Evolutionary conservation across 1,140 invertebrate genomes (phyloP).

Genomic region (Homarus americanus): DNA sequence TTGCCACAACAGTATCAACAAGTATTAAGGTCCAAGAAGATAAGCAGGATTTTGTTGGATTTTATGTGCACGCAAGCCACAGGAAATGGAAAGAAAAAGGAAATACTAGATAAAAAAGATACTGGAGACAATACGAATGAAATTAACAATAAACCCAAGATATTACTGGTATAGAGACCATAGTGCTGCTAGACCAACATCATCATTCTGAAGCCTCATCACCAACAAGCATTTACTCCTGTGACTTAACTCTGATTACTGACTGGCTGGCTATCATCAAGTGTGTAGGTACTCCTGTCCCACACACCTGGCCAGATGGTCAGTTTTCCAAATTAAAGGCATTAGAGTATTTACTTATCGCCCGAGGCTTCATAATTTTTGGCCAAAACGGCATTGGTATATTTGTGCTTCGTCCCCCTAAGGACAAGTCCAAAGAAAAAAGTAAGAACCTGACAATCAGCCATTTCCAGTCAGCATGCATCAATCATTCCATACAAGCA

Average conservation of each 20-base stretch:
- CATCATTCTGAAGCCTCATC: constrained; percentile 55
- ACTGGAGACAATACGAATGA: constrained; percentile 69
- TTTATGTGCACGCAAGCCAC: constrained; percentile 73
- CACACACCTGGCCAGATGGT: neutral
- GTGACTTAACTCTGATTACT: neutral
- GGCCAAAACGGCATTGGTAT: constrained; percentile 64
- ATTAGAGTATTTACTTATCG: neutral
- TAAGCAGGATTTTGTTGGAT: constrained; percentile 71
- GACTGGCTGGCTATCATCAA: neutral
- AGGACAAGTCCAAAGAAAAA: constrained; percentile 45
- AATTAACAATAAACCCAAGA: constrained; percentile 67
- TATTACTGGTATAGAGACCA: constrained; percentile 66
- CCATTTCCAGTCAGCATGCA: constrained; percentile 73
- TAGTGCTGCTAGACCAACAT: constrained; percentile 63
- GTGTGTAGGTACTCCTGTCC: neutral
- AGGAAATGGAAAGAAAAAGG: constrained; percentile 74
- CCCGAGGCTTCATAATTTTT: constrained; percentile 51
- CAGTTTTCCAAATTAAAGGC: neutral
- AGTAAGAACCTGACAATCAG: constrained; percentile 71
- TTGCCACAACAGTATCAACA: constrained; percentile 71
- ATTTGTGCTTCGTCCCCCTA: constrained; percentile 60
- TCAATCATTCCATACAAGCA: constrained; percentile 71
- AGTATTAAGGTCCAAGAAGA: constrained; percentile 73
- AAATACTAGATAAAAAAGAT: constrained; percentile 73
- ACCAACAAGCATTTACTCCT: neutral